A percentile compares a stretch with the other conserved stretches of the same genome.
phyloP scores from a whole-genome alignment of 1,140 invertebrate genomes.

The Hypothenemus hampei region DNA sequence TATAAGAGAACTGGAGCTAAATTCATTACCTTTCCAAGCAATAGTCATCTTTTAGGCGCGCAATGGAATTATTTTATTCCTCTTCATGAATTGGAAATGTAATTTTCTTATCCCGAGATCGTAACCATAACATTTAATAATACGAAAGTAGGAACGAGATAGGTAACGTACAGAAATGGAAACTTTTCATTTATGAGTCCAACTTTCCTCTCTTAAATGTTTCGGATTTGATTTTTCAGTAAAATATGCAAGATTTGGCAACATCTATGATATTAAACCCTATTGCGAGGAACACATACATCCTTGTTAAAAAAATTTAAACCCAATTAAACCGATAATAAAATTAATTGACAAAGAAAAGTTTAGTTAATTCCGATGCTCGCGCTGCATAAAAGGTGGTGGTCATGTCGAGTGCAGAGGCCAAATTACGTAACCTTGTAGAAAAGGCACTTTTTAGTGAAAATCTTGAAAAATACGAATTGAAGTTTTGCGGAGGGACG shows the following conservation, averaged over 20 bases:
- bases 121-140: constrained; percentile 10
- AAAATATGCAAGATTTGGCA: too few species aligned
- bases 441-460: neutral
- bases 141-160: constrained; percentile 4
- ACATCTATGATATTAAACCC: neutral
- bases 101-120: constrained; percentile 13
- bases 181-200: neutral
- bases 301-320: neutral
- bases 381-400: too few species aligned
- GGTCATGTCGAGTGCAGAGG: too few species aligned
- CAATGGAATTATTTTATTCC: constrained; percentile 6
- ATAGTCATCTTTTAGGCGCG: constrained; percentile 1
- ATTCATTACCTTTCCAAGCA: too few species aligned
- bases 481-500: constrained; percentile 5
- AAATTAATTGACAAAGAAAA: too few species aligned
- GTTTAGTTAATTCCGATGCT: too few species aligned
- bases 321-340: too few species aligned
- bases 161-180: neutral
- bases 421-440: too few species aligned
- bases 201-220: too few species aligned
- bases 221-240: too few species aligned
- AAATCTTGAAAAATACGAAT: neutral
- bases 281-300: neutral
- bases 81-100: constrained; percentile 17
- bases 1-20: too few species aligned